Base-by-base conservation (phyloP, 1,140 invertebrate species). In the Habropoda laboriosa region DNA sequence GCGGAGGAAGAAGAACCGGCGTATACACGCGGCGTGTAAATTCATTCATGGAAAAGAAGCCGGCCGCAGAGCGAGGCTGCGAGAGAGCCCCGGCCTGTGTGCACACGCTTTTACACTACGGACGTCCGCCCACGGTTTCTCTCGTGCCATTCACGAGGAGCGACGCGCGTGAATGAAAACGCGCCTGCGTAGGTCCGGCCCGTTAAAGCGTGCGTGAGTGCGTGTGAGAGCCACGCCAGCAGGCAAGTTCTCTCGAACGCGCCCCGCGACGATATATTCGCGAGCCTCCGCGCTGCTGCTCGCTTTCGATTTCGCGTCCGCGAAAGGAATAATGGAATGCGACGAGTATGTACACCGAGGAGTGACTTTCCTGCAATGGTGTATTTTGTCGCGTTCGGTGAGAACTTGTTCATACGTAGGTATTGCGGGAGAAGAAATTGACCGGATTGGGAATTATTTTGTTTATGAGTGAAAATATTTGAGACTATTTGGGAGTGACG, bases 31-130 rank as follows among this genome's bases (percentile, higher is more conserved):
- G 30, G 71, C 68, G 78, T 66, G 85, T 87, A 79, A 87, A 89
- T 90, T 90, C 90, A 90, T 91, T 90, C 89, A 90, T 82, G 85
- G 61, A 87, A 85, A 89, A 87, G 82, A 90, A 87, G 67, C 78
- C 55, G 57, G 21, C 35, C 61, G 51, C 13, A 71, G 64, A 51
- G 73, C 40, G 58, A 67, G 55, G 40, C n/a, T 27, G 51, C 13
- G 70, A 67, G 64, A 78, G 76, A 83, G 80, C 13, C 27, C 64
- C n/a, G 58, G 8, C 10, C 3, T 30, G 58, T 27, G 38, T 64
- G 35, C 32, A n/a, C 30, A 68, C 66, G 24, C 57, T 60, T n/a
- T n/a, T 24, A 27, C 10, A 35, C 68, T 80, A 67, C 71, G 79
- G 57, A 79, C 73, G 85, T 86, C 86, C 87, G 84, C 87, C 85